Evolutionary conservation across 2,888 invertebrate genomes (phyloP).

Genomic region (Monopis laevigella): DNA sequence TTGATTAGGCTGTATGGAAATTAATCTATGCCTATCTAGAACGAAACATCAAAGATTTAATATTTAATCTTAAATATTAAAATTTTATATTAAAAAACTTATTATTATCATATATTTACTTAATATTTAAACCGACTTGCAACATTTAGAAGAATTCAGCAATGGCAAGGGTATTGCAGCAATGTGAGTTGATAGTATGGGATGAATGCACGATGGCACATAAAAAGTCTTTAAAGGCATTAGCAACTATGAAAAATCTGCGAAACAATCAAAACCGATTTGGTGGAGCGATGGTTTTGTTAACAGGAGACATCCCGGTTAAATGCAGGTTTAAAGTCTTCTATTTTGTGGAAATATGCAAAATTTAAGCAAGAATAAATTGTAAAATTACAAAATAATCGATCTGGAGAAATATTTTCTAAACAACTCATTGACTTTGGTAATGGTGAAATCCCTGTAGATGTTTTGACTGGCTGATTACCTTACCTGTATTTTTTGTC

Average conservation of each 20-base stretch:
- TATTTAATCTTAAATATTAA: too few species aligned
- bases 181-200: neutral
- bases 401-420: conserved; percentile 16
- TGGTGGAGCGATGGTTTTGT: conserved; percentile 19
- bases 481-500: conserved; percentile 18
- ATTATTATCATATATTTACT: too few species aligned
- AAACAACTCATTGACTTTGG: conserved; percentile 19
- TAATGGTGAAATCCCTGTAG: conserved; percentile 18
- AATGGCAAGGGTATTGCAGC: neutral
- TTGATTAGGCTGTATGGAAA: too few species aligned
- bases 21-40: too few species aligned
- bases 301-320: conserved; percentile 20
- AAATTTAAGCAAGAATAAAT: conserved; percentile 16
- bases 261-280: conserved; percentile 17
- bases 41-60: too few species aligned
- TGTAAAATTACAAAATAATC: conserved; percentile 17
- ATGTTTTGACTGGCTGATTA: conserved; percentile 17
- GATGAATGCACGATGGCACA: conserved; percentile 20
- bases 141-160: neutral
- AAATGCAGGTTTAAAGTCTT: conserved; percentile 14
- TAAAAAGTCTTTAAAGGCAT: conserved; percentile 16
- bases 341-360: conserved; percentile 16
- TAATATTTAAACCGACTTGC: too few species aligned
- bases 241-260: conserved; percentile 24
- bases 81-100: too few species aligned